Conservation (phyloP, 2,888 invertebrate species). For the Cremastinae sp. region DNA sequence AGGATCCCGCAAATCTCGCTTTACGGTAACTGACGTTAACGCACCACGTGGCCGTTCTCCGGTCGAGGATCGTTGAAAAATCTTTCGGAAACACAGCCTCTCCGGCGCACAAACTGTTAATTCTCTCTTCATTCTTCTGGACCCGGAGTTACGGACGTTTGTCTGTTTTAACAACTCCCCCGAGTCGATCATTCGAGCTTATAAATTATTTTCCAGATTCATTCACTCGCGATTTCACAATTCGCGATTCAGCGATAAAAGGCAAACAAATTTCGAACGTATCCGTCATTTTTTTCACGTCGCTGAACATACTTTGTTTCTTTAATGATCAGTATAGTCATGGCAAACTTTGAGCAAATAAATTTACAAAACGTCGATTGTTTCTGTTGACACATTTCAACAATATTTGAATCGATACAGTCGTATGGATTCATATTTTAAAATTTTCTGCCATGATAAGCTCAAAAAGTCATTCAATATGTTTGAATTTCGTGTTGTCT, state of each 20-base stretch:
- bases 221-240: conserved; percentile 1
- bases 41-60: conserved; percentile 29
- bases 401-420: too few species aligned
- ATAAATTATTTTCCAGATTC: conserved; percentile 35
- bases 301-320: too few species aligned
- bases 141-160: conserved; percentile 31
- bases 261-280: neutral
- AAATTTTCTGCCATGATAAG: too few species aligned
- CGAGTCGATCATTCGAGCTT: conserved; percentile 47
- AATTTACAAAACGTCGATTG: too few species aligned
- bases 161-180: conserved; percentile 62
- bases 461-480: too few species aligned
- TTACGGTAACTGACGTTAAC: conserved; percentile 31
- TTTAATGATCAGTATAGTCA: too few species aligned
- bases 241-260: neutral
- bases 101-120: conserved; percentile 31
- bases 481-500: too few species aligned
- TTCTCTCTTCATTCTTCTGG: conserved; percentile 17
- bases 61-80: neutral
- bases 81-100: too few species aligned
- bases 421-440: too few species aligned
- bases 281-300: too few species aligned
- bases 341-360: too few species aligned
- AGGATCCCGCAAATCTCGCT: conserved; percentile 33
- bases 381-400: too few species aligned